Base-by-base conservation (phyloP, 1,140 invertebrate species). In the Carposina sasakii region DNA sequence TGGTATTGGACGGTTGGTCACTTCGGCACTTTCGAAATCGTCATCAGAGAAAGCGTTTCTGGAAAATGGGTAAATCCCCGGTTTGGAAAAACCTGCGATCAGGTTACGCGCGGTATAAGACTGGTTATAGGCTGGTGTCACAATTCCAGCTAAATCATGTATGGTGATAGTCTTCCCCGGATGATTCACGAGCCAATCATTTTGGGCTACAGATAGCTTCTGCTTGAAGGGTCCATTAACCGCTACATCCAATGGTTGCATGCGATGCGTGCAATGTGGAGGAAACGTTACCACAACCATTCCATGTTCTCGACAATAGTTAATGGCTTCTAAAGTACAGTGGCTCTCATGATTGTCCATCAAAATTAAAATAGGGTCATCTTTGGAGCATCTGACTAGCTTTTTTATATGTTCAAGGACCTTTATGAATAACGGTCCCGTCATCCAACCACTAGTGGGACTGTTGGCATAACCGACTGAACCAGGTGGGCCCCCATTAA, bases 161-260 rank as follows among this genome's bases (percentile, higher is more conserved):
- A 61, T 61, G 4, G 44, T 43, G 16, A 61, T 60, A 1, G 52
- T 57, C 53, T 45, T 57, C 0, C 59, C 55, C 10, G 85, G 44
- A 50, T 62, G 36, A 36, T 48, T 45, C 1, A 64, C 23, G 46
- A 71, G 50, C 68, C 74, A 78, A 42, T 61, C 48, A 50, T 73
- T 70, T 22, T 61, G 58, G 9, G 51, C 51, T n/a, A n/a, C n/a
- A n/a, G n/a, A n/a, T n/a, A n/a, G n/a, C n/a, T n/a, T n/a, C n/a
- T n/a, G 21, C 56, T 79, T 77, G 12, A 81, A 68, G 16, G 67
- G 58, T 13, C 61, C 63, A 62, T 61, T 86, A 5, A 86, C 68
- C 2, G 62, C 59, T 0, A 75, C 57, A 54, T 87, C 86, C 2
- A 87, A 49, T 1, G 85, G 85, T 53, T 87, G 85, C 30, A 86